Evolutionary conservation across 2,888 invertebrate species (phyloP).

Genomic region (Limnephilus auricula): DNA sequence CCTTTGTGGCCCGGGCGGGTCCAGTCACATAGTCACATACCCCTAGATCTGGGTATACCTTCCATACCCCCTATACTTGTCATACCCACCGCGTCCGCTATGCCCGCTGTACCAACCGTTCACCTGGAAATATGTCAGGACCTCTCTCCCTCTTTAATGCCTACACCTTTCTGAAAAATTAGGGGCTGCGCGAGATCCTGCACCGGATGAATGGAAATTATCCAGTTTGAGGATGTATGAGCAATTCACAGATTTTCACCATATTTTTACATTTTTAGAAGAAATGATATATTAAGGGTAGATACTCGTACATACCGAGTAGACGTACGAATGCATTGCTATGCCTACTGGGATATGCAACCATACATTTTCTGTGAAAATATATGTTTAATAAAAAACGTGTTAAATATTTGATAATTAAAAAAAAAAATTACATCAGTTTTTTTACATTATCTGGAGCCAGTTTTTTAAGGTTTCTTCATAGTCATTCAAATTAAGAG

Average conservation of each 20-base stretch:
- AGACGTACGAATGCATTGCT: no score
- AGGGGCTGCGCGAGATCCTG: slow-evolving; percentile 37
- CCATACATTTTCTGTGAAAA: no score
- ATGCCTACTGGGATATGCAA: no score
- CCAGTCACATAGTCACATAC: slow-evolving; percentile 32
- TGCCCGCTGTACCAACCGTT: neutral
- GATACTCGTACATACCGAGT: no score
- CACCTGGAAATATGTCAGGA: neutral
- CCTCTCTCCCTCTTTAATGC: slow-evolving; percentile 3
- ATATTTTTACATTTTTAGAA: neutral
- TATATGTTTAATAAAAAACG: no score
- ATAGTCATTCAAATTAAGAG: no score
- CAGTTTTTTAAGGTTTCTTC: no score
- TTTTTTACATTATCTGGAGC: no score
- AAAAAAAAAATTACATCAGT: no score
- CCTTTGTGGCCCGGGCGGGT: slow-evolving; percentile 50
- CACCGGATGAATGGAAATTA: neutral
- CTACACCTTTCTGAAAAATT: slow-evolving; percentile 41
- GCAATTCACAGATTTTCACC: neutral
- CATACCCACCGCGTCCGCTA: neutral
- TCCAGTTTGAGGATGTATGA: neutral
- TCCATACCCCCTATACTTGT: neutral
- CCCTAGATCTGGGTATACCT: neutral
- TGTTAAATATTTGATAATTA: no score
- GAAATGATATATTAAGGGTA: no score